These are phyloP conservation scores for Epirrhoe tristata DNA, from an alignment of 2,888 invertebrate genomes.

Conservation along the genomic window DNA sequence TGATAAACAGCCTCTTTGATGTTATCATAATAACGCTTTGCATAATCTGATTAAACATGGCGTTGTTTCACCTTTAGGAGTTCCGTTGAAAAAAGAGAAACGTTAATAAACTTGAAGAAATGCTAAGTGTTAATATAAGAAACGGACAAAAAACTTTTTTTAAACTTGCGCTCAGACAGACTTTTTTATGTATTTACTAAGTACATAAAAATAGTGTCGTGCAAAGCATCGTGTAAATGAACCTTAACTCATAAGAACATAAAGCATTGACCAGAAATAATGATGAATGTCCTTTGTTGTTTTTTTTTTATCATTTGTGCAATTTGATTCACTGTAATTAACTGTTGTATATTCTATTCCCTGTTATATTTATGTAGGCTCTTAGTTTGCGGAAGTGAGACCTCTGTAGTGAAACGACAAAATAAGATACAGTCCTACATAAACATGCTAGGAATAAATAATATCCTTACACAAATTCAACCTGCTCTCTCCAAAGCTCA, in stretches of 20 bases:
- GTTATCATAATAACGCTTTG: slow-evolving; percentile 50
- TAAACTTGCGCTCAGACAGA: no score
- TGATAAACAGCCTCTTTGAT: slow-evolving; percentile 51
- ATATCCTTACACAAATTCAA: slow-evolving; percentile 26
- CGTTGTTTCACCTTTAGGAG: slow-evolving; percentile 22
- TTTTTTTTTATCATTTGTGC: no score
- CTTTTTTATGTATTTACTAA: no score
- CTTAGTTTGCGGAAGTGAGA: slow-evolving; percentile 17
- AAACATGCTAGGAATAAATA: slow-evolving; percentile 38
- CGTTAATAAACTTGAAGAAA: not conserved
- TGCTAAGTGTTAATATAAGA: not conserved
- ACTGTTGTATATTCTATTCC: no score
- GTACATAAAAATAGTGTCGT: no score
- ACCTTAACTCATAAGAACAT: no score
- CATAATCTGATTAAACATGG: slow-evolving; percentile 51
- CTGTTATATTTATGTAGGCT: slow-evolving; percentile 1
- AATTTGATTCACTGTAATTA: no score
- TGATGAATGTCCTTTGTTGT: not conserved
- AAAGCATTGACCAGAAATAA: no score
- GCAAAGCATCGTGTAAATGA: no score
- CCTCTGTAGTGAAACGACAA: slow-evolving; percentile 10
- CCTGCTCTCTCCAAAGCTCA: slow-evolving; percentile 5
- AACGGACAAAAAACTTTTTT: not conserved
- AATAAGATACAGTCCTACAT: slow-evolving; percentile 30
- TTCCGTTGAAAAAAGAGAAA: slow-evolving; percentile 1